Conservation (phyloP, 2,113 vertebrate genomes). For the Hyla sarda region DNA sequence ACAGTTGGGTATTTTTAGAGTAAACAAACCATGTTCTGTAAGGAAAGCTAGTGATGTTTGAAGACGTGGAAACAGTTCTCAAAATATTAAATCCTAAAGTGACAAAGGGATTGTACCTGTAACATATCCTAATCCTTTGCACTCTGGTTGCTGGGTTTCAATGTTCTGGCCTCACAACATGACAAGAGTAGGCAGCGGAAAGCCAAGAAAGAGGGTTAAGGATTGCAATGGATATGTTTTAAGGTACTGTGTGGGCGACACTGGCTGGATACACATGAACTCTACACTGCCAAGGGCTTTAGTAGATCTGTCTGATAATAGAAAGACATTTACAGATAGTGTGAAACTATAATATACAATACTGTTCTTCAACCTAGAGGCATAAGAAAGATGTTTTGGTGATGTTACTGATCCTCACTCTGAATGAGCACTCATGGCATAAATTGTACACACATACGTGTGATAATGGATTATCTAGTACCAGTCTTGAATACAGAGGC, state of each 20-base stretch:
- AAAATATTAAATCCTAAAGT: not conserved
- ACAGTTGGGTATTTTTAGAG: too few relatives aligned
- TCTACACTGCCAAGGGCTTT: conserved; percentile 4
- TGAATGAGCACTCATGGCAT: too few relatives aligned
- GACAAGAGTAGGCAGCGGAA: conserved; percentile 3
- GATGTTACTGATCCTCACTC: too few relatives aligned
- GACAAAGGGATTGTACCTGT: not conserved
- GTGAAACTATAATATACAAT: not conserved
- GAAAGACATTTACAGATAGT: not conserved
- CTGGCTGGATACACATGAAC: not conserved
- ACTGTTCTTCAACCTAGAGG: not conserved
- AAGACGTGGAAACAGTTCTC: not conserved
- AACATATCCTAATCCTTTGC: not conserved
- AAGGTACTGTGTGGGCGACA: conserved; percentile 33
- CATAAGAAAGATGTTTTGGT: too few relatives aligned
- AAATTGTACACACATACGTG: too few relatives aligned
- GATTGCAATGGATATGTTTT: conserved; percentile 23
- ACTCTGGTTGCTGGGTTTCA: conserved; percentile 7
- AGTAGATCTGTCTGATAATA: not conserved
- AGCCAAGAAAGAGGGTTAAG: not conserved
- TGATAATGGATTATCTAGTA: too few relatives aligned
- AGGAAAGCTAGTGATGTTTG: not conserved
- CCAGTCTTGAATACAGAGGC: too few relatives aligned
- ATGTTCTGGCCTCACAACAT: conserved; percentile 4
- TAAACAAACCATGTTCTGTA: not conserved